These are phyloP conservation scores for Nycticryphes semicollaris DNA, from an alignment of 2,113 vertebrate genomes.

Conservation along the genomic window DNA sequence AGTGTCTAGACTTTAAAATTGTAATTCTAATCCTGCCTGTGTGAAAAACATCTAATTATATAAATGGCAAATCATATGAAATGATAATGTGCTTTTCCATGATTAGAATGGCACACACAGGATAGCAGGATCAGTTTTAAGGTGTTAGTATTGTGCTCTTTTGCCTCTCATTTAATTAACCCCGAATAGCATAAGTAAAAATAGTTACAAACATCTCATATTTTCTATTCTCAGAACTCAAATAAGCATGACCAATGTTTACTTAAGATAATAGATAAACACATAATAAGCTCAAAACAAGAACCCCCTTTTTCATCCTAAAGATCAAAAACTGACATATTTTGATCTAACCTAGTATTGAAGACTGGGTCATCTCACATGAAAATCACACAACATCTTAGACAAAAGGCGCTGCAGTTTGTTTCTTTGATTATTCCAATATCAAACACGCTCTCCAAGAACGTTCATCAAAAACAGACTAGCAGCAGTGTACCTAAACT, in stretches of 20 bases:
- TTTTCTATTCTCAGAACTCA: not conserved
- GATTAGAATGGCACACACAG: not conserved
- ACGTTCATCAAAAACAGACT: not conserved
- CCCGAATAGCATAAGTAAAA: not conserved
- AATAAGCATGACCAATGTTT: not conserved
- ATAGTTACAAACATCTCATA: not conserved
- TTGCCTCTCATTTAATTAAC: not conserved
- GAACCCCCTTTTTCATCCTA: not conserved
- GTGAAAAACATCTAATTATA: not conserved
- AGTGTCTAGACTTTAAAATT: not conserved
- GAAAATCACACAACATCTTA: not conserved
- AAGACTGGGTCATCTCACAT: not conserved
- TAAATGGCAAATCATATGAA: not conserved
- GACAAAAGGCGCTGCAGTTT: not conserved
- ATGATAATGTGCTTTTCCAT: not conserved
- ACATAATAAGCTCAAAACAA: not conserved
- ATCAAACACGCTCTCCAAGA: not conserved
- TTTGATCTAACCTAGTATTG: not conserved
- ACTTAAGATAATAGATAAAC: not conserved
- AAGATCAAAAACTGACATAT: not conserved
- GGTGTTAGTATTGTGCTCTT: not conserved
- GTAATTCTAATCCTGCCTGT: not conserved
- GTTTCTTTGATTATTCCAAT: slow-evolving; percentile 30
- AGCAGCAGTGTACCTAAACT: not conserved
- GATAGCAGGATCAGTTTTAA: not conserved